Base-by-base conservation (phyloP, 1,140 invertebrate species). In the Anthonomus grandis region DNA sequence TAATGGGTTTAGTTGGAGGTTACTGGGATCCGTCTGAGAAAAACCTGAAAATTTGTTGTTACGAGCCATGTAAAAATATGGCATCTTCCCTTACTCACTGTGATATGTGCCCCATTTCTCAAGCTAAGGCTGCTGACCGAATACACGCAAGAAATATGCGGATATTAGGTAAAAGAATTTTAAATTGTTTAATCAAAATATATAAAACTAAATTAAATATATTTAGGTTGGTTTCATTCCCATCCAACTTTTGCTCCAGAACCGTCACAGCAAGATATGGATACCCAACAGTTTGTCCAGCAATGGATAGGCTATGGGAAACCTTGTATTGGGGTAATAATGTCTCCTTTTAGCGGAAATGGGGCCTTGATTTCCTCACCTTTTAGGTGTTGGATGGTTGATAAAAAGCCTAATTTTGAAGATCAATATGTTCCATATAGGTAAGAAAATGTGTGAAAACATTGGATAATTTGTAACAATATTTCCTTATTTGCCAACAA, bases 1-100 rank as follows among this genome's bases (percentile, higher is more conserved):
- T 89, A 17, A 87, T 87, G 78, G 87, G 87, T 15, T 76, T 89
- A 52, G 66, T 86, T 31, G 87, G 84, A 17, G 86, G 85, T 2
- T 72, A 67, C 51, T 73, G 73, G 69, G 61, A 70, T 10, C 57
- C 70, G 10, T 37, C 59, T 23, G 47, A 46, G 24, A 64, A 62
- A 49, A 70, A 64, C 27, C 63, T 80, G 22, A 64, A 69, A n/a
- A 75, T 83, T 65, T 67, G 65, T 48, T 67, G 75, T 60, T 77
- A 85, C 69, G 78, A 78, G 62, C 75, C 82, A 17, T 84, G 77
- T 74, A 76, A 66, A 64, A 84, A 76, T 70, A 68, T 76, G 15
- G 68, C 67, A 6, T 79, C 83, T 55, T 83, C 79, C 24, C 74
- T 77, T 22, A 82, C 84, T 22, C 84, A 86, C 72, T 89, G 86